phyloP scores from a whole-genome alignment of 2,113 vertebrate genomes.

The Cololabis saira region DNA sequence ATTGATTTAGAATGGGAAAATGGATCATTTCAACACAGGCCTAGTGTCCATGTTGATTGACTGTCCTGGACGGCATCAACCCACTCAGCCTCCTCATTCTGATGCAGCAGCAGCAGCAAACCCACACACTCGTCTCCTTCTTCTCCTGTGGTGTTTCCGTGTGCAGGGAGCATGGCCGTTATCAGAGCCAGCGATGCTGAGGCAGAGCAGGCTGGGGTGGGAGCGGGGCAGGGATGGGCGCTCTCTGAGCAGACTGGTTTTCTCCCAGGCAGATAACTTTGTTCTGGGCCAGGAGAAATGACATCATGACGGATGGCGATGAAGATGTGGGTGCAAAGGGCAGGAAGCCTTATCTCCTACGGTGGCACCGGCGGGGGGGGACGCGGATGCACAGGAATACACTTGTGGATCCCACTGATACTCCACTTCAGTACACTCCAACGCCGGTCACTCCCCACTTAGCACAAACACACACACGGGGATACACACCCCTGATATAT shows the following conservation, averaged over 20 bases:
- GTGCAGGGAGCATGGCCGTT: constrained; percentile 39
- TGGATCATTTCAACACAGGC: too few relatives aligned
- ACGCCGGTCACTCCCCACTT: constrained; percentile 34
- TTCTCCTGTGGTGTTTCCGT: constrained; percentile 27
- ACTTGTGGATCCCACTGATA: constrained; percentile 37
- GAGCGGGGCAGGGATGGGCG: constrained; percentile 48
- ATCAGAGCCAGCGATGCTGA: constrained; percentile 52
- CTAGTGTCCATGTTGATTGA: not conserved
- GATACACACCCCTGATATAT: constrained; percentile 19
- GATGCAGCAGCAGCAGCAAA: constrained; percentile 38
- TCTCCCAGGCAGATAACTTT: constrained; percentile 75
- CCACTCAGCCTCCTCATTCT: constrained; percentile 23
- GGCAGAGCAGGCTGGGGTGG: constrained; percentile 58
- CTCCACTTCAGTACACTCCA: constrained; percentile 18
- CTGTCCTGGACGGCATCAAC: constrained; percentile 11
- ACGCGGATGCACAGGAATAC: constrained; percentile 30
- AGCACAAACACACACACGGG: constrained; percentile 20
- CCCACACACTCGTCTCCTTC: constrained; percentile 23
- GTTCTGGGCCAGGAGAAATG: constrained; percentile 70
- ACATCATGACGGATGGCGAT: constrained; percentile 76
- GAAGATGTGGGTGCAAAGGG: constrained; percentile 51
- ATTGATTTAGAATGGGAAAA: too few relatives aligned
- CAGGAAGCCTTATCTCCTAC: constrained; percentile 73
- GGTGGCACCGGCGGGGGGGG: constrained; percentile 42
- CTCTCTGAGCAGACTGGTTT: constrained; percentile 41